A percentile compares a stretch with the other conserved stretches of the same genome.
Conservation (phyloP, 1,140 invertebrate genomes). For the Anastatus disparis region DNA sequence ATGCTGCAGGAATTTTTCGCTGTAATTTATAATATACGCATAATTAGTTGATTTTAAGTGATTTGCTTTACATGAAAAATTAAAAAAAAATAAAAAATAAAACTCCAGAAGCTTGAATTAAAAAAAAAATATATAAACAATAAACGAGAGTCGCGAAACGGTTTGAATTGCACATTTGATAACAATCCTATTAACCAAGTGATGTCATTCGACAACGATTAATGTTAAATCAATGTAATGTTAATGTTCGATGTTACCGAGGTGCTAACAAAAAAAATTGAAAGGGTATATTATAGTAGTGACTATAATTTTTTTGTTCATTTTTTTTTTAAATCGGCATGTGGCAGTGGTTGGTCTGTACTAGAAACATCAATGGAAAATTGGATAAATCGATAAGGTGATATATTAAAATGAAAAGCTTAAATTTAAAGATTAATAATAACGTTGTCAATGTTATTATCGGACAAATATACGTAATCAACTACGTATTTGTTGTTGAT, state of each 20-base stretch:
- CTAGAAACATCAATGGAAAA: constrained; percentile 8
- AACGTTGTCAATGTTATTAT: constrained; percentile 12
- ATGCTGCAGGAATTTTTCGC: constrained; percentile 12
- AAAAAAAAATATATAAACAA: constrained; percentile 11
- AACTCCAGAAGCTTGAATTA: constrained; percentile 12
- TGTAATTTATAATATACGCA: constrained; percentile 2
- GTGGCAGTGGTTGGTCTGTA: background rate
- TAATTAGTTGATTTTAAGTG: background rate
- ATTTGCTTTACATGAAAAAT: constrained; percentile 4
- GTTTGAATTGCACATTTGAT: constrained; percentile 17
- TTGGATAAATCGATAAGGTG: background rate
- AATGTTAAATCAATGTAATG: constrained; percentile 37
- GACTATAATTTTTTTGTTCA: constrained; percentile 1
- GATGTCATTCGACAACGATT: constrained; percentile 40
- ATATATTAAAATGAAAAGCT: background rate
- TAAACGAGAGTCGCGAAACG: constrained; percentile 5
- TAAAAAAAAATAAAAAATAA: constrained; percentile 17
- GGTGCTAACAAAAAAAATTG: constrained; percentile 25
- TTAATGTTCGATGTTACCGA: constrained; percentile 41
- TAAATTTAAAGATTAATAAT: background rate
- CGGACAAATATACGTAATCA: constrained; percentile 13
- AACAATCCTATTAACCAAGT: constrained; percentile 22
- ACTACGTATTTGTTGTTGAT: constrained; percentile 10
- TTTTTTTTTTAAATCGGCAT: constrained; percentile 13
- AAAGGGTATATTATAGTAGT: constrained; percentile 15